Percentiles rank a stretch among this genome's conserved stretches.
Conservation (phyloP, 1,140 invertebrate species). For the Drosophila pachea region DNA sequence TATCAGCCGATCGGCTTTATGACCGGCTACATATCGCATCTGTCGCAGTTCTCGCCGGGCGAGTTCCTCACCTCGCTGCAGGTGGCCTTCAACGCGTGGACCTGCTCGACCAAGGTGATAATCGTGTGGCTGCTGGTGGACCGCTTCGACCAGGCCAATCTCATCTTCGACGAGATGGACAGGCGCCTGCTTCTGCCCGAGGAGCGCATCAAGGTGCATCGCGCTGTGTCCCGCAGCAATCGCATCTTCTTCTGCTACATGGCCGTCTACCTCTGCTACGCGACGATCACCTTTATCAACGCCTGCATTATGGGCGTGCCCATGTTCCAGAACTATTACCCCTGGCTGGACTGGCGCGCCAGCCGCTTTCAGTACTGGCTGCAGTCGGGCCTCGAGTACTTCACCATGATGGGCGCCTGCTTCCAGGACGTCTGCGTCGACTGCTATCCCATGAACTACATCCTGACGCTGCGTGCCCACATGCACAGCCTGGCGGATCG, state of each 20-base stretch:
- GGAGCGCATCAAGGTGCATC: slow-evolving; percentile 42
- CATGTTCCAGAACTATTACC: slow-evolving; percentile 65
- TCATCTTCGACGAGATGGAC: slow-evolving; percentile 60
- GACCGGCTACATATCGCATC: slow-evolving; percentile 51
- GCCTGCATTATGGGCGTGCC: slow-evolving; percentile 46
- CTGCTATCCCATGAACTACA: slow-evolving; percentile 60
- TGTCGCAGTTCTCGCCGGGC: slow-evolving; percentile 57
- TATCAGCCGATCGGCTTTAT: slow-evolving; percentile 64
- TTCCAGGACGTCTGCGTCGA: slow-evolving; percentile 62
- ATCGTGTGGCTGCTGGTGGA: slow-evolving; percentile 57
- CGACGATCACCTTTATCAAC: slow-evolving; percentile 56
- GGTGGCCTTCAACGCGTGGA: slow-evolving; percentile 63
- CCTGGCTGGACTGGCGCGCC: slow-evolving; percentile 52
- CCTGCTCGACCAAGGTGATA: slow-evolving; percentile 60
- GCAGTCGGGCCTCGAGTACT: slow-evolving; percentile 54
- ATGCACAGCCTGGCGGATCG: slow-evolving; percentile 48
- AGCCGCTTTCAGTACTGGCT: slow-evolving; percentile 42
- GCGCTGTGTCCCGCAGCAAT: slow-evolving; percentile 49
- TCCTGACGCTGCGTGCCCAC: slow-evolving; percentile 51
- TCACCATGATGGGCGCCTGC: slow-evolving; percentile 65
- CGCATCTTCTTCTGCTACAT: slow-evolving; percentile 63
- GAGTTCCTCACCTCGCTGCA: slow-evolving; percentile 66
- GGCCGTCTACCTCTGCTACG: slow-evolving; percentile 58
- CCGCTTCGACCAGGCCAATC: slow-evolving; percentile 49
- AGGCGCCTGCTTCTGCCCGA: slow-evolving; percentile 23